Evolutionary conservation across 2,888 invertebrate species (phyloP).

Genomic region (Frankliniella intonsa): DNA sequence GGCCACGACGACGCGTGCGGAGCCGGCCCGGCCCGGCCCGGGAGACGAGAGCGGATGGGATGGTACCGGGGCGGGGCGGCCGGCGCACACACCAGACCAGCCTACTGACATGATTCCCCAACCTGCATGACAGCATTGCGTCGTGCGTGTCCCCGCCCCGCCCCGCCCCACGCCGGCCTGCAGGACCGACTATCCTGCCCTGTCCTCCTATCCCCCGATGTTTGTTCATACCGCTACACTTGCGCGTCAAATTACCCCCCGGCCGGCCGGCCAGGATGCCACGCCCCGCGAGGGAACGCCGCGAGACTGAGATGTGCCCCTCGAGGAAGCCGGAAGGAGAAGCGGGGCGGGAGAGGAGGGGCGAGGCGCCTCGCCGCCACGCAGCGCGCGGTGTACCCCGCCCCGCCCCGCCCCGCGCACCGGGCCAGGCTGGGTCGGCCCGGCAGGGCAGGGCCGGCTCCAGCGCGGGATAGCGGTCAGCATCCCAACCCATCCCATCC

Average conservation of each 20-base stretch:
- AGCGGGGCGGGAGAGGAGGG: background rate
- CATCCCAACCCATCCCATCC: background rate
- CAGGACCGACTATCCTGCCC: background rate
- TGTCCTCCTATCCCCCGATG: background rate
- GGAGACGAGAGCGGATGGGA: background rate
- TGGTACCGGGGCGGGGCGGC: background rate
- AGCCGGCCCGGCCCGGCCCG: background rate
- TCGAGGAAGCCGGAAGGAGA: background rate
- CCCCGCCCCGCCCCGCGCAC: too few relatives aligned
- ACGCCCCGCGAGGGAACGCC: background rate
- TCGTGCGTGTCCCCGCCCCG: background rate
- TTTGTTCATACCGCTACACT: background rate
- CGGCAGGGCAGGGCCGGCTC: background rate
- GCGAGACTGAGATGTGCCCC: background rate
- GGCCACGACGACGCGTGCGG: conserved; percentile 19
- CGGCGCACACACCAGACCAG: background rate
- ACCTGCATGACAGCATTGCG: background rate
- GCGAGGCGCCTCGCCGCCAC: background rate
- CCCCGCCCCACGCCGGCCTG: too few relatives aligned
- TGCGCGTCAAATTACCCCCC: background rate
- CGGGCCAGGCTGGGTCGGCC: too few relatives aligned
- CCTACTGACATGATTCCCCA: background rate
- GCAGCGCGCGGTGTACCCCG: background rate
- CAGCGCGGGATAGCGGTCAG: conserved; percentile 14
- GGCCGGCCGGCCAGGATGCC: background rate